Conservation (phyloP, 2,113 vertebrate genomes). For the Neodontobutis hainanensis region DNA sequence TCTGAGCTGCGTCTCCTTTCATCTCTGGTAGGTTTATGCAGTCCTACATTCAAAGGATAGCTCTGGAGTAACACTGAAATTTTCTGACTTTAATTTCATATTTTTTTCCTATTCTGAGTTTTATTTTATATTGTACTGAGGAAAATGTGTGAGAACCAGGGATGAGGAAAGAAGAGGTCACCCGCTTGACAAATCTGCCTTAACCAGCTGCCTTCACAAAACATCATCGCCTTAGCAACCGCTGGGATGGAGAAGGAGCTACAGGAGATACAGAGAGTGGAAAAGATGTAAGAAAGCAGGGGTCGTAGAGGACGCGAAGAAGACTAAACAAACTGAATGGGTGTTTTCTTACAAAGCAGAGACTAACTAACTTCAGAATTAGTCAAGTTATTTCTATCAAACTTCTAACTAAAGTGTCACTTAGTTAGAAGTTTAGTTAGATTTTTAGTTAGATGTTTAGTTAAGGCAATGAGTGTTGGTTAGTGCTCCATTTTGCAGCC, state of each 20-base stretch:
- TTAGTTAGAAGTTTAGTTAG: too few species aligned
- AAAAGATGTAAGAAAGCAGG: neutral
- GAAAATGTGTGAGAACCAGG: neutral
- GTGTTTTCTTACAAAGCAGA: neutral
- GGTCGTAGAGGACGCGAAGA: slow-evolving; percentile 22
- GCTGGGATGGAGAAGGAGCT: slow-evolving; percentile 37
- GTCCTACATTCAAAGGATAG: too few species aligned
- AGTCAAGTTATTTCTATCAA: neutral
- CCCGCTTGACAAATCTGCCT: slow-evolving; percentile 60
- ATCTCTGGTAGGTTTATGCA: too few species aligned
- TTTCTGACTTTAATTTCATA: neutral
- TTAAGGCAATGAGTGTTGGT: neutral
- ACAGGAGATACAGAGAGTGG: neutral
- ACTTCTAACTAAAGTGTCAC: neutral
- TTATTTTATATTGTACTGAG: neutral
- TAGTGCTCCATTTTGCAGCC: slow-evolving; percentile 2
- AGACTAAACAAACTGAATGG: neutral
- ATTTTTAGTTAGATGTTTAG: too few species aligned
- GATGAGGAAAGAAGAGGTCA: slow-evolving; percentile 30
- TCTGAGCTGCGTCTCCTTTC: too few species aligned
- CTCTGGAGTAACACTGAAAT: too few species aligned
- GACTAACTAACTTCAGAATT: neutral
- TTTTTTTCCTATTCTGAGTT: neutral
- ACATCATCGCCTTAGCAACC: slow-evolving; percentile 62
- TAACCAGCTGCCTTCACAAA: slow-evolving; percentile 64